Base-by-base conservation (phyloP, 2,113 vertebrate genomes). In the Rutilus rutilus region DNA sequence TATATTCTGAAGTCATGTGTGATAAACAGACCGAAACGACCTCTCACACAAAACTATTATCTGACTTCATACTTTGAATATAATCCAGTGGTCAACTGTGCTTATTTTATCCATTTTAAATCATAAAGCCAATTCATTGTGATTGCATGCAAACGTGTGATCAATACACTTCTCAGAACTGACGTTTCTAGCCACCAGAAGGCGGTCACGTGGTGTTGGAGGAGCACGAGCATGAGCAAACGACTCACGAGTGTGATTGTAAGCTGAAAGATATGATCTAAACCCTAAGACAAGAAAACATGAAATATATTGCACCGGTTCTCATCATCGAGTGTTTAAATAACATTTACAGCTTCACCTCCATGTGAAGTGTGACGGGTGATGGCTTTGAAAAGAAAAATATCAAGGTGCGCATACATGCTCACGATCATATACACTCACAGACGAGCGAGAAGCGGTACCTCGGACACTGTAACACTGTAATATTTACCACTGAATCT, bases 251-350 rank as follows among this genome's bases (percentile, higher is more conserved):
- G 33, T 71, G 67, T 39, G 4, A 74, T 17, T 47, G 5, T 5
- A 6, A 45, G 9, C 39, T 45, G 42, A 23, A 74, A 74, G 21
- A 47, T 75, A n/a, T 25, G 39, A 73, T 71, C 11, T 74, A 14
- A 45, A 25, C 39, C 30, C 52, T 12, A 23, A 74, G 23, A 74
- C 42, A 47, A 74, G 23, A 47, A 74, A 45, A 74, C 36, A 3
- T 27, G 11, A 78, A 79, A 42, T 80, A 25, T 84, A 87, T 88
- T 85, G 87, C 73, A 88, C 87, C 73, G 73, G 47, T 83, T 86
- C 59, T 50, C n/a, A 25, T 83, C 54, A 59, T 19, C 65, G 6
- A 39, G 23, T 15, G 30, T 86, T 65, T 23, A 50, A 77, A 67
- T 69, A 42, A 27, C n/a, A 50, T 75, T 4, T 74, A 27, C 12